Conservation (phyloP, 2,113 vertebrate species). For the Cryptomyrus ogoouensis region DNA sequence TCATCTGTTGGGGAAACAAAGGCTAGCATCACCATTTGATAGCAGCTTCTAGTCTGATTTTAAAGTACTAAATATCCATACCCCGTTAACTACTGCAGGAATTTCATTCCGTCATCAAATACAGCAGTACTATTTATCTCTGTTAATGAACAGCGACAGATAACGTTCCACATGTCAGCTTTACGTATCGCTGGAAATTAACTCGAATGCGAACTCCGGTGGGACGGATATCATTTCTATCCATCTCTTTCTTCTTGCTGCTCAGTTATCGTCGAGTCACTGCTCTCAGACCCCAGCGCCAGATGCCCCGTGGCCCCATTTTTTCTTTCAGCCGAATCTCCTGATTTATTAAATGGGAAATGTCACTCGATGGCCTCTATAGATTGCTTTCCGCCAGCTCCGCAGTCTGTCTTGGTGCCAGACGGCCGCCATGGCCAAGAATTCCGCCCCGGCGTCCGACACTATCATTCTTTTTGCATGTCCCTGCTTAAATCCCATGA, state of each 20-base stretch:
- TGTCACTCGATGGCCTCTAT: slow-evolving; percentile 14
- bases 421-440: slow-evolving; percentile 8
- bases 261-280: background rate
- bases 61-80: background rate
- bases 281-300: background rate
- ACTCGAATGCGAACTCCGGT: background rate
- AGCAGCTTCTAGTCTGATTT: background rate
- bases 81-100: too few species aligned
- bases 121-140: background rate
- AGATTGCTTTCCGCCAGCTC: slow-evolving; percentile 11
- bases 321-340: slow-evolving; percentile 10
- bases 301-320: background rate
- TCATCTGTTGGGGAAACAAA: background rate
- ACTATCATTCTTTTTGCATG: background rate
- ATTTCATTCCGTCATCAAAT: background rate
- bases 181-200: background rate
- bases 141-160: background rate
- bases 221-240: background rate
- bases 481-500: background rate
- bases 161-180: background rate
- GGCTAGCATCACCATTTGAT: background rate
- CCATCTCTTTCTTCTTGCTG: background rate
- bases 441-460: background rate
- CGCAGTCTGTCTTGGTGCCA: slow-evolving; percentile 6
- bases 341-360: slow-evolving; percentile 21